A percentile compares a stretch with the other conserved stretches of the same genome.
Conservation (phyloP, 2,888 invertebrate species). For the Ormyrus pomaceus region DNA sequence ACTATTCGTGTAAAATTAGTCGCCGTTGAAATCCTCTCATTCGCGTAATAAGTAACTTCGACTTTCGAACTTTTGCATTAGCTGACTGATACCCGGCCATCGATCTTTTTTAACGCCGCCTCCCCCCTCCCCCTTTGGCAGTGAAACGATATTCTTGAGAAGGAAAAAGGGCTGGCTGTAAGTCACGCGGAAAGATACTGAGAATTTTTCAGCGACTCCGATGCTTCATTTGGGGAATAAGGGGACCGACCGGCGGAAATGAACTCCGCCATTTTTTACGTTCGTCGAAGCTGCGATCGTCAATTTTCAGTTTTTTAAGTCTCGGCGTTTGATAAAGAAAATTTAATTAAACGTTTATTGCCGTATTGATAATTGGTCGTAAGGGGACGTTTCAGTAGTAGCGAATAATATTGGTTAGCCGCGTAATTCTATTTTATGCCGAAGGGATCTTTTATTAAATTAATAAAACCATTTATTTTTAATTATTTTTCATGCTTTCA, state of each 20-base stretch:
- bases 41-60: conserved; percentile 50
- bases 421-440: no score
- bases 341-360: not conserved
- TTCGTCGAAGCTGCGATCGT: not conserved
- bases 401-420: no score
- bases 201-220: conserved; percentile 32
- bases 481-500: no score
- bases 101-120: conserved; percentile 34
- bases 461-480: no score
- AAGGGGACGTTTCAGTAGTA: no score
- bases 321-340: no score
- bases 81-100: conserved; percentile 46
- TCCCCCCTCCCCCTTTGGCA: not conserved
- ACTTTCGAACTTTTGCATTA: conserved; percentile 53
- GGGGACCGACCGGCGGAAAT: conserved; percentile 21
- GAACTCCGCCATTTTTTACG: not conserved
- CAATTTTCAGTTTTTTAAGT: not conserved
- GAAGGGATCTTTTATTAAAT: no score
- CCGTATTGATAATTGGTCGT: conserved; percentile 10
- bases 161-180: not conserved
- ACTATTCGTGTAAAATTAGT: conserved; percentile 53
- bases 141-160: conserved; percentile 7
- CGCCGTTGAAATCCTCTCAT: conserved; percentile 47
- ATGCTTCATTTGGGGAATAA: conserved; percentile 25
- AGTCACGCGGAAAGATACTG: conserved; percentile 25